A percentile compares a stretch with the other conserved stretches of the same genome.
Conservation (phyloP, 2,888 invertebrate genomes). For the Metopia argyrocephala region DNA sequence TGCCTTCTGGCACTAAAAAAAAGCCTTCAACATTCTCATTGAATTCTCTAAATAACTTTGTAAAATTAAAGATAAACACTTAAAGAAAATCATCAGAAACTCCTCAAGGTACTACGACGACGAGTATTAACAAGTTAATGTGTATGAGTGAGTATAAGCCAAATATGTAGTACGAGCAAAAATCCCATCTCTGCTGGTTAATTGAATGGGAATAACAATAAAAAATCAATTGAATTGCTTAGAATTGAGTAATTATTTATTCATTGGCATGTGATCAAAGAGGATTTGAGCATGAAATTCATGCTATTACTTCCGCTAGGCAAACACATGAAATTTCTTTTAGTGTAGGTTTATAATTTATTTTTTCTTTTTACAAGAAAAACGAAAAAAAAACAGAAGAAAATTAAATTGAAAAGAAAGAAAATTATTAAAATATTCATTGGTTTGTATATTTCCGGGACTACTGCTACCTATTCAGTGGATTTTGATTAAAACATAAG, state of each 20-base stretch:
- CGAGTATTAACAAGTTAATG: neutral
- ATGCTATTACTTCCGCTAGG: neutral
- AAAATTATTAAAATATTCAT: conserved; percentile 31
- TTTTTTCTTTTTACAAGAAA: neutral
- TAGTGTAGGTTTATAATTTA: no score
- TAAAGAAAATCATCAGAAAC: conserved; percentile 8
- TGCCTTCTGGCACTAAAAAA: neutral
- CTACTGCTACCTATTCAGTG: neutral
- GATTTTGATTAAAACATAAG: conserved; percentile 45
- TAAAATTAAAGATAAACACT: conserved; percentile 20
- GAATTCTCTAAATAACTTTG: conserved; percentile 33
- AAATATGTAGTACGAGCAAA: neutral
- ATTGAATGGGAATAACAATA: neutral
- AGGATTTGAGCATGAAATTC: neutral
- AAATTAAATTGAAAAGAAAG: neutral
- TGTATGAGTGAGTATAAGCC: no score
- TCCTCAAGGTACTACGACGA: neutral
- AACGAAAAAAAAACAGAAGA: neutral
- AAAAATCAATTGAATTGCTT: neutral
- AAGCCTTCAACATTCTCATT: neutral
- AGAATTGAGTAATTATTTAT: neutral
- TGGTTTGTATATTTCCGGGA: conserved; percentile 24
- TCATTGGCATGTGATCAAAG: neutral
- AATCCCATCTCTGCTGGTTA: neutral
- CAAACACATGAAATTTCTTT: neutral